phyloP scores from a whole-genome alignment of 2,797 vertebrate species.

The Babyrousa celebensis region DNA sequence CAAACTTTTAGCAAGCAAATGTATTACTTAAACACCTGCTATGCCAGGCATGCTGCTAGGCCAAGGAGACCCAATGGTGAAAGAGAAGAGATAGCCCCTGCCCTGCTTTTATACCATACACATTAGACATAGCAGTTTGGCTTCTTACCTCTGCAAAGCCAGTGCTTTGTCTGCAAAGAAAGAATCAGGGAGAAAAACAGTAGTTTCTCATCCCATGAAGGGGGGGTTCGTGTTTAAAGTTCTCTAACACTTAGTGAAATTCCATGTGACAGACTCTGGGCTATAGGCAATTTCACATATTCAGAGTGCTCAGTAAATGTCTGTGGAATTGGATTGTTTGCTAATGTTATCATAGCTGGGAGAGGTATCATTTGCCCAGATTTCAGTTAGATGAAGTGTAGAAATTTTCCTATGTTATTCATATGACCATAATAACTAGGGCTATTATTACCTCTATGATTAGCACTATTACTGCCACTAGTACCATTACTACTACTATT shows the following conservation, averaged over 20 bases:
- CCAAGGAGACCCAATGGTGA: background rate
- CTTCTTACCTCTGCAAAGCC: background rate
- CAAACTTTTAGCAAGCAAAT: background rate
- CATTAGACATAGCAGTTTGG: background rate
- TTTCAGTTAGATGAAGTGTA: slow-evolving; percentile 1
- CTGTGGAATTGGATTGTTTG: slow-evolving; percentile 64
- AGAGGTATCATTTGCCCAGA: slow-evolving; percentile 53
- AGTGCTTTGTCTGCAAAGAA: slow-evolving; percentile 32
- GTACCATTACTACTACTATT: rapidly evolving
- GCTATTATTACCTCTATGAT: background rate
- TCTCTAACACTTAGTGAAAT: slow-evolving; percentile 52
- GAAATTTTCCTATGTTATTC: background rate
- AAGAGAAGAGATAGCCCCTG: background rate
- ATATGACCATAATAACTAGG: background rate
- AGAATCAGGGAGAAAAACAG: background rate
- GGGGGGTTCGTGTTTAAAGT: slow-evolving; percentile 46
- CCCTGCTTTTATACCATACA: background rate
- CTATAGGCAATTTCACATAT: slow-evolving; percentile 51
- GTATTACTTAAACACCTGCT: background rate
- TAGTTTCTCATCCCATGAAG: background rate
- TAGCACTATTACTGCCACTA: background rate
- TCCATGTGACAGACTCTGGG: background rate
- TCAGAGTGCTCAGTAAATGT: slow-evolving; percentile 45
- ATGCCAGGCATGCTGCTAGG: background rate
- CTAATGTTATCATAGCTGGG: slow-evolving; percentile 60